These are phyloP conservation scores for Pseudomyrmex pallidus DNA, from an alignment of 1,140 invertebrate species.

Conservation along the genomic window DNA sequence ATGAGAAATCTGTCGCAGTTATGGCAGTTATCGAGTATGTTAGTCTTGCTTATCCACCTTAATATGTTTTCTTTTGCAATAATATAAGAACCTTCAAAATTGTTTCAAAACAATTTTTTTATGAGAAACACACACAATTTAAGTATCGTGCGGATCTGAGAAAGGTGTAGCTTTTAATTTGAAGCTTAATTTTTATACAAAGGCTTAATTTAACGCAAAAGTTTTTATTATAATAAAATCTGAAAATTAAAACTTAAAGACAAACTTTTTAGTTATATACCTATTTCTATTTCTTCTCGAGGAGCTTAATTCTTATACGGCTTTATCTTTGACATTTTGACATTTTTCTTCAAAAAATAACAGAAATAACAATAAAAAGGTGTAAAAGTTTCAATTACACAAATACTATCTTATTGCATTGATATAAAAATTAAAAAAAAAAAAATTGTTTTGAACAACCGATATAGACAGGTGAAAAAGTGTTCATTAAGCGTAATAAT, in stretches of 20 bases:
- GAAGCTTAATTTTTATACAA: not conserved
- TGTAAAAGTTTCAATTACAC: not conserved
- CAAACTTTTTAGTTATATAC: no score
- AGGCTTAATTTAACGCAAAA: no score
- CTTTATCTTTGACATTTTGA: not conserved
- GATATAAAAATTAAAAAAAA: no score
- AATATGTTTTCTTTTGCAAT: not conserved
- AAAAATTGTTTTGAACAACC: no score
- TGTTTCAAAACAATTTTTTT: not conserved
- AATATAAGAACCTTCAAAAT: not conserved
- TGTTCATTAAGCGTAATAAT: not conserved
- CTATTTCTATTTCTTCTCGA: not conserved
- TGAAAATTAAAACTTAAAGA: not conserved
- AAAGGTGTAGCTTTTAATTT: slow-evolving; percentile 30
- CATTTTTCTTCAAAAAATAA: not conserved
- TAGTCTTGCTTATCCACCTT: not conserved
- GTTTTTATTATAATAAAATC: not conserved
- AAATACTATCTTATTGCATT: no score
- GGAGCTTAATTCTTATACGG: not conserved
- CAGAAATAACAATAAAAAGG: not conserved
- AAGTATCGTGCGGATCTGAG: no score
- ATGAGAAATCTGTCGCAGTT: slow-evolving; percentile 59
- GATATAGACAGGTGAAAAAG: no score
- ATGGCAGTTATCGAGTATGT: slow-evolving; percentile 58
- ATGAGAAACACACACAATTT: not conserved